Percentiles rank a stretch among this genome's conserved stretches.
These are phyloP conservation scores for Rotaria socialis DNA, from an alignment of 2,888 invertebrate genomes.

Conservation along the genomic window DNA sequence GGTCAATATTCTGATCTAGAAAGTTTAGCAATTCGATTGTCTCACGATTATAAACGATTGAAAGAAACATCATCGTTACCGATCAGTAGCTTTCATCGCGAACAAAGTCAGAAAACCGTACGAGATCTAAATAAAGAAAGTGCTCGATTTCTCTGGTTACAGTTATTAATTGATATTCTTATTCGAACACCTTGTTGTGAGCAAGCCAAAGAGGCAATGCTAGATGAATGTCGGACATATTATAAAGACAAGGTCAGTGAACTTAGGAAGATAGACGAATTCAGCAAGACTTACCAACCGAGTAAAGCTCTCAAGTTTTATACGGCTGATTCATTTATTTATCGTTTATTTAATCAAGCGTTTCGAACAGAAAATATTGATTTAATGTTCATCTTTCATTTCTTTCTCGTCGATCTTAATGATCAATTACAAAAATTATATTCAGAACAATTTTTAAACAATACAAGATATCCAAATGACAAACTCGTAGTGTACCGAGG, in stretches of 20 bases:
- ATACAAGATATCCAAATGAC: background rate
- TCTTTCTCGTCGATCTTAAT: background rate
- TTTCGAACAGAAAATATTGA: slow-evolving; percentile 15
- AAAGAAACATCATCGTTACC: background rate
- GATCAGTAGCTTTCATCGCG: background rate
- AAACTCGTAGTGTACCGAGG: background rate
- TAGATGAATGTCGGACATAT: background rate
- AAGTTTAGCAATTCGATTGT: background rate
- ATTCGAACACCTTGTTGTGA: background rate
- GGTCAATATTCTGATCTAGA: background rate
- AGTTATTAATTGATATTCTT: background rate
- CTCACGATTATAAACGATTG: background rate
- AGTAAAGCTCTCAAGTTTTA: background rate
- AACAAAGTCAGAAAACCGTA: background rate
- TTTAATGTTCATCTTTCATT: background rate
- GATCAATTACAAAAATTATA: background rate
- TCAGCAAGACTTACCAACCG: background rate
- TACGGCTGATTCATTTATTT: background rate
- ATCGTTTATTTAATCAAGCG: background rate
- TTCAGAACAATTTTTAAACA: background rate
- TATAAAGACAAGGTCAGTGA: background rate
- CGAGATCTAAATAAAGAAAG: background rate
- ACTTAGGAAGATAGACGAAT: background rate
- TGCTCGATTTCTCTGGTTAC: background rate
- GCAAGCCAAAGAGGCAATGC: background rate